phyloP scores from a whole-genome alignment of 2,113 vertebrate species.

The Oriolus oriolus region DNA sequence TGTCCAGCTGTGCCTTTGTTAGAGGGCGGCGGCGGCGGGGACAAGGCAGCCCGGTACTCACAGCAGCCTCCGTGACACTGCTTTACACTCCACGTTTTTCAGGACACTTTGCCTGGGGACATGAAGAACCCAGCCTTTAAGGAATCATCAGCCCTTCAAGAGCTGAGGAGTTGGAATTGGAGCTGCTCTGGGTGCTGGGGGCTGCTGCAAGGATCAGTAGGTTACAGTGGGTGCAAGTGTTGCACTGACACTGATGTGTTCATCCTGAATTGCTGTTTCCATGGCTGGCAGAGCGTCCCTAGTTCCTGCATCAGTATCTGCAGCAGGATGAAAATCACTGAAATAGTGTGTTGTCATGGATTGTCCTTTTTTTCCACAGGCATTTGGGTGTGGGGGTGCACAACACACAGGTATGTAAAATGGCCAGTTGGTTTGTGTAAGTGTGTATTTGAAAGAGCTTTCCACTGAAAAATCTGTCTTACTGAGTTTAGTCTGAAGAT shows the following conservation, averaged over 20 bases:
- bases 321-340: conserved; percentile 9
- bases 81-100: conserved; percentile 34
- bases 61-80: conserved; percentile 37
- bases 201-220: not conserved
- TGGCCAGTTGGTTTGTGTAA: fast-evolving
- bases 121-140: not conserved
- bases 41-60: conserved; percentile 37
- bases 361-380: not conserved
- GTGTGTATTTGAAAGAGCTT: not conserved
- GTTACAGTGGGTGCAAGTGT: not conserved
- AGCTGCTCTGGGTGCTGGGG: not conserved
- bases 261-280: conserved; percentile 6
- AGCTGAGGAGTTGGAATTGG: not conserved
- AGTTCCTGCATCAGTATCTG: not conserved
- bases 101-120: not conserved
- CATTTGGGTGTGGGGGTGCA: not conserved
- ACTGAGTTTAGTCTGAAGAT: not conserved
- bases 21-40: conserved; percentile 45
- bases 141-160: not conserved
- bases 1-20: conserved; percentile 64
- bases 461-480: not conserved
- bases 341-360: not conserved
- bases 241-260: not conserved
- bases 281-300: not conserved
- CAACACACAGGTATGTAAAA: fast-evolving